Evolutionary conservation across 2,888 invertebrate species (phyloP).

Genomic region (Escarpia spicata): DNA sequence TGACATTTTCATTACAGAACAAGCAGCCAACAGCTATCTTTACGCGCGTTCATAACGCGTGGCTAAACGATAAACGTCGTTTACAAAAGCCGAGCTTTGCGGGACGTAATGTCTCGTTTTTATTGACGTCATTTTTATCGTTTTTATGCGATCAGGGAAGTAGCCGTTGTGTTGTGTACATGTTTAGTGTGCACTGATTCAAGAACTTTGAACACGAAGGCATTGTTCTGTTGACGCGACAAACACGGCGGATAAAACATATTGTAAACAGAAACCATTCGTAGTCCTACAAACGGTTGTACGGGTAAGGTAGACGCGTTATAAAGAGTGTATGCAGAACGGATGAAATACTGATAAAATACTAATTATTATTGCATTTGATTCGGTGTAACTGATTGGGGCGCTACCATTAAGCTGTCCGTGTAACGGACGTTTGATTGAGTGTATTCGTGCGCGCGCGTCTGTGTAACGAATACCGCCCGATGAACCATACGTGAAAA

Average conservation of each 20-base stretch:
- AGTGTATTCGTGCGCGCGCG: neutral
- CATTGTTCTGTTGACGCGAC: neutral
- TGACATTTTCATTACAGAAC: neutral
- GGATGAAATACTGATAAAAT: neutral
- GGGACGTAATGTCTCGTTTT: neutral
- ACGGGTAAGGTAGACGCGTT: no score
- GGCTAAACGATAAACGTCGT: neutral
- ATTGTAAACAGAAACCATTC: neutral
- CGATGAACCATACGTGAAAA: neutral
- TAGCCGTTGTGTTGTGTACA: neutral
- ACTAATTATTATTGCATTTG: neutral
- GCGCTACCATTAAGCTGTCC: neutral
- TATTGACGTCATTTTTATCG: neutral
- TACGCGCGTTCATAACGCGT: neutral
- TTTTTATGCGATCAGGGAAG: neutral
- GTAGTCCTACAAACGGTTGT: neutral
- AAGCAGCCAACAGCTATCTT: neutral
- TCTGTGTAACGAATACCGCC: neutral
- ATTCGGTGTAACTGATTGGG: neutral
- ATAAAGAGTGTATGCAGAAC: no score
- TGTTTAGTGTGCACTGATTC: neutral
- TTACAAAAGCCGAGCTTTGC: neutral
- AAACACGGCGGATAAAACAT: neutral
- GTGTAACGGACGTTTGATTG: neutral
- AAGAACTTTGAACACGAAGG: neutral